Percentiles rank a stretch among this genome's conserved stretches.
Conservation (phyloP, 2,888 invertebrate species). For the Ochropleura plecta region DNA sequence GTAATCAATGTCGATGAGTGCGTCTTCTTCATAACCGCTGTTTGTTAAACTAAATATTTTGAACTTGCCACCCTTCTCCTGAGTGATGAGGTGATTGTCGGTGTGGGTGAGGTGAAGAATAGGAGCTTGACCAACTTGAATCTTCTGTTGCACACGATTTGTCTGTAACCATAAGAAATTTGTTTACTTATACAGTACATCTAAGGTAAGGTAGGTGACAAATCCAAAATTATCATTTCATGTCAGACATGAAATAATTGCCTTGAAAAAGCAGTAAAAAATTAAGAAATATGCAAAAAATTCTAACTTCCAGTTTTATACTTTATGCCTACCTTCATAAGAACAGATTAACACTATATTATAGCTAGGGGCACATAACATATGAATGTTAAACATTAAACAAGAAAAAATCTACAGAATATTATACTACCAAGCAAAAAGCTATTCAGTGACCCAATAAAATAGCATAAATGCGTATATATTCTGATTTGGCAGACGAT, state of each 20-base stretch:
- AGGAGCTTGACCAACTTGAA: constrained; percentile 92
- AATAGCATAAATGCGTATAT: constrained; percentile 42
- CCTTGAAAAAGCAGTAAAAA: background rate
- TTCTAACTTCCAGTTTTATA: background rate
- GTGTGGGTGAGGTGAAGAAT: constrained; percentile 92
- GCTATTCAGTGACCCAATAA: constrained; percentile 50
- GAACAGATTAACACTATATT: background rate
- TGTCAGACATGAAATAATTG: background rate
- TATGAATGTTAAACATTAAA: background rate
- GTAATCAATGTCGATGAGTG: constrained; percentile 91
- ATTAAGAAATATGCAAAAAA: background rate
- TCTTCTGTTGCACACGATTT: constrained; percentile 92
- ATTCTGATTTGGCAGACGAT: constrained; percentile 63
- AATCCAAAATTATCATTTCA: background rate
- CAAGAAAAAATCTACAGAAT: constrained; percentile 12
- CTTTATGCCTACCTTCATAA: background rate
- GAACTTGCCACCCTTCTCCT: constrained; percentile 93
- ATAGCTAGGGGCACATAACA: background rate
- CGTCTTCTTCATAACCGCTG: constrained; percentile 90
- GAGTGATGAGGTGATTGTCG: constrained; percentile 92
- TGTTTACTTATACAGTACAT: background rate
- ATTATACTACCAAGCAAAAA: constrained; percentile 31
- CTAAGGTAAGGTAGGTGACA: background rate
- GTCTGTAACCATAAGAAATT: constrained; percentile 89
- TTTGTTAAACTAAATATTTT: constrained; percentile 92